Percentiles rank a stretch among this genome's conserved stretches.
Evolutionary conservation across 2,888 invertebrate species (phyloP).

Genomic region (Napeogenes inachia): DNA sequence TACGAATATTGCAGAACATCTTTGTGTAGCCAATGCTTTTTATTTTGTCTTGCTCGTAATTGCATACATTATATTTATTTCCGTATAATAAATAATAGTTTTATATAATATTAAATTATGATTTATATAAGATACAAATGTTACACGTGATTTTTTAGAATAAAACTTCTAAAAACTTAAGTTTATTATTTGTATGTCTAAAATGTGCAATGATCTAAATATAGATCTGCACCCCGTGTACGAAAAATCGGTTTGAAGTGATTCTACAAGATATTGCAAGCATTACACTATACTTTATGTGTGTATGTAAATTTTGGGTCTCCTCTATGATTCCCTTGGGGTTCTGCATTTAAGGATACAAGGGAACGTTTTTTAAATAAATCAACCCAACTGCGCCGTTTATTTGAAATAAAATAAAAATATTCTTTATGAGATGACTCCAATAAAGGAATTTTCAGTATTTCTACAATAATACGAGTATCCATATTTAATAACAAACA

Average conservation of each 20-base stretch:
- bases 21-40: conserved; percentile 12
- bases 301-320: conserved; percentile 19
- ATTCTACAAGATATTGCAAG: conserved; percentile 5
- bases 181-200: too few relatives aligned
- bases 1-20: conserved; percentile 27
- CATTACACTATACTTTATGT: neutral
- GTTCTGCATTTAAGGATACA: conserved; percentile 15
- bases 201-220: too few relatives aligned
- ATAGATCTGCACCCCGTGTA: too few relatives aligned
- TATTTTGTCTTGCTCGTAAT: neutral
- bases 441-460: too few relatives aligned
- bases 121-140: too few relatives aligned
- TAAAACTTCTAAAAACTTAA: too few relatives aligned
- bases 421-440: neutral
- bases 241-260: neutral
- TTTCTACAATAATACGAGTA: too few relatives aligned
- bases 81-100: too few relatives aligned
- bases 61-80: neutral
- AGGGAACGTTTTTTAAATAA: conserved; percentile 20
- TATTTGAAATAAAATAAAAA: conserved; percentile 7
- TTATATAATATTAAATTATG: too few relatives aligned
- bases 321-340: conserved; percentile 10
- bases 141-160: too few relatives aligned
- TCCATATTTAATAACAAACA: too few relatives aligned
- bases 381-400: conserved; percentile 14